Percentiles rank a stretch among this genome's conserved stretches.
Conservation (phyloP, 2,797 vertebrate species). For the Botia kubotai region DNA sequence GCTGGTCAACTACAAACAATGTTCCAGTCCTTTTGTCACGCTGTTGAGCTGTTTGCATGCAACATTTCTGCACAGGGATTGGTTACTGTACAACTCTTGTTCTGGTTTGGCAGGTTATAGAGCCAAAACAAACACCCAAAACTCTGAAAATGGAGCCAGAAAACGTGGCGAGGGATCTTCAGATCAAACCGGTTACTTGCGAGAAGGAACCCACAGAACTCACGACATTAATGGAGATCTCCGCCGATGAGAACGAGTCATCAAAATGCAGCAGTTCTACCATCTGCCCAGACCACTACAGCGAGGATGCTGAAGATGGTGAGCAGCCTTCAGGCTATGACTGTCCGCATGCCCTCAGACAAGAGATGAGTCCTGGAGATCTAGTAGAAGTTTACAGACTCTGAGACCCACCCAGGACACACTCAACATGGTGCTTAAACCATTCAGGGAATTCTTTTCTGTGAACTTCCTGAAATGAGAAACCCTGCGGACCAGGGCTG, state of each 20-base stretch:
- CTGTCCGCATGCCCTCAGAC: neutral
- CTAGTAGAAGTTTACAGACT: neutral
- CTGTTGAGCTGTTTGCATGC: too few relatives aligned
- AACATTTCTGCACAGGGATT: neutral
- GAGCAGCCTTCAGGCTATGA: slow-evolving; percentile 31
- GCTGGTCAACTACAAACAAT: neutral
- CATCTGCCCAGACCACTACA: accelerated
- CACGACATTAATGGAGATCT: neutral
- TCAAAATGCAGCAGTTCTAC: accelerated
- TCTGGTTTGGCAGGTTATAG: slow-evolving; percentile 23
- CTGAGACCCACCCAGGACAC: neutral
- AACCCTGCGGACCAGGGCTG: neutral
- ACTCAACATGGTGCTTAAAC: neutral
- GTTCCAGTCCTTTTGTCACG: neutral
- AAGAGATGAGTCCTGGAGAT: slow-evolving; percentile 44
- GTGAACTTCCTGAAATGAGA: neutral
- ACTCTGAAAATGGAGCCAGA: neutral
- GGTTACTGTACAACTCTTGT: neutral
- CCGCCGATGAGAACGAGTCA: accelerated
- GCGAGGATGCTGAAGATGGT: neutral
- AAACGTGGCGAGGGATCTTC: accelerated
- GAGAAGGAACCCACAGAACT: accelerated
- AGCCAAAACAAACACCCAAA: too few relatives aligned
- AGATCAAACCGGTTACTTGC: accelerated
- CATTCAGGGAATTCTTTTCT: neutral